These are phyloP conservation scores for Orestias chungarensis DNA, from an alignment of 2,797 vertebrate genomes.

Conservation along the genomic window DNA sequence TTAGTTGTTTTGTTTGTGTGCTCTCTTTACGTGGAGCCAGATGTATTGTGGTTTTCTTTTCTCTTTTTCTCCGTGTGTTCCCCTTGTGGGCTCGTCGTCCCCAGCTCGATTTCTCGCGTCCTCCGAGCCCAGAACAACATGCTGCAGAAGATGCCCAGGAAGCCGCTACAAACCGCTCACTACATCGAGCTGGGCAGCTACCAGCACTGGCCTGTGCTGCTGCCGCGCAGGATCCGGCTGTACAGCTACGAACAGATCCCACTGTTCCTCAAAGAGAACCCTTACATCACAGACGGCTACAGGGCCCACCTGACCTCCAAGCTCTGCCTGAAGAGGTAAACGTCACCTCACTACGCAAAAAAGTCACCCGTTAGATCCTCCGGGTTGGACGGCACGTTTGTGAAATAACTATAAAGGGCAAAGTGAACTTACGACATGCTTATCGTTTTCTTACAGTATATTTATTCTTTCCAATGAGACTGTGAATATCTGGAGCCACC, in stretches of 20 bases:
- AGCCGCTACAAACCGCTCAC: conserved; percentile 88
- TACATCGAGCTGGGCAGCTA: conserved; percentile 95
- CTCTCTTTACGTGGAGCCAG: neutral
- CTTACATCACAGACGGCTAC: conserved; percentile 98
- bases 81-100: conserved; percentile 29
- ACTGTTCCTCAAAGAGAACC: conserved; percentile 94
- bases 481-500: conserved; percentile 98
- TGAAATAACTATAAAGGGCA: neutral
- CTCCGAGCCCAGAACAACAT: conserved; percentile 49
- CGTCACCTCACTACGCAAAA: neutral
- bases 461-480: conserved; percentile 98
- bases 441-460: conserved; percentile 78
- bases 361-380: neutral
- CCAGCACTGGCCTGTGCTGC: conserved; percentile 94
- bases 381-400: neutral
- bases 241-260: conserved; percentile 98
- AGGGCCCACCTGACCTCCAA: conserved; percentile 94
- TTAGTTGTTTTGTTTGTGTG: neutral
- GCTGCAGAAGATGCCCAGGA: conserved; percentile 85
- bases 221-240: conserved; percentile 91
- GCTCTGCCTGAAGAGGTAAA: conserved; percentile 93
- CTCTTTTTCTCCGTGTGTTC: neutral
- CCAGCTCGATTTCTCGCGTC: neutral
- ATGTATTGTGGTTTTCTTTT: neutral
- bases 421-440: neutral